Evolutionary conservation across 1,140 invertebrate species (phyloP).

Genomic region (Tetranychus urticae): DNA sequence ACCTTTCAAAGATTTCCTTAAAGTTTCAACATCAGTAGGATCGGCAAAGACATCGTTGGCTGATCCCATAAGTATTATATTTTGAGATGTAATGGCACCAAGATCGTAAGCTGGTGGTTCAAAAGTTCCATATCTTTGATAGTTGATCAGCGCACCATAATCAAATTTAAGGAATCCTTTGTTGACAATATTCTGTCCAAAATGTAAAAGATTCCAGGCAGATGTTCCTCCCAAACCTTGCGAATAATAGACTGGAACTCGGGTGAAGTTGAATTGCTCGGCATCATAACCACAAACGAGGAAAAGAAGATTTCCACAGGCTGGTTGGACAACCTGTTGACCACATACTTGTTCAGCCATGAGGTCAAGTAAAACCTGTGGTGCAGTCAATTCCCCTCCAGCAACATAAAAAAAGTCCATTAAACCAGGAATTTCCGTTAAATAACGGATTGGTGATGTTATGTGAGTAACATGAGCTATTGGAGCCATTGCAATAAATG

Average conservation of each 20-base stretch:
- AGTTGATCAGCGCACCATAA: background rate
- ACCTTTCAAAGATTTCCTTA: too few species aligned
- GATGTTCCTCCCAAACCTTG: conserved; percentile 63
- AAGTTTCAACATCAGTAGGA: too few species aligned
- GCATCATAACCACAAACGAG: background rate
- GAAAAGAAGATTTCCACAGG: background rate
- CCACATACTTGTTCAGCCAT: background rate
- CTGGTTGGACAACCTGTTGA: too few species aligned
- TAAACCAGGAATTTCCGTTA: conserved; percentile 8
- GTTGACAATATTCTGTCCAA: conserved; percentile 18
- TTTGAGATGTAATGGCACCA: too few species aligned
- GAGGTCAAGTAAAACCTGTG: background rate
- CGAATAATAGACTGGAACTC: conserved; percentile 42
- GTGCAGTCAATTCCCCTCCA: background rate
- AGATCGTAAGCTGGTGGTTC: background rate
- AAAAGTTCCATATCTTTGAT: background rate
- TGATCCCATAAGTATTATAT: too few species aligned
- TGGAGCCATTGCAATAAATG: conserved; percentile 40
- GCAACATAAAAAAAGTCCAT: background rate
- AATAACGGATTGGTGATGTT: conserved; percentile 30
- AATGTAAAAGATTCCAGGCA: conserved; percentile 41
- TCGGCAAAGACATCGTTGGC: too few species aligned
- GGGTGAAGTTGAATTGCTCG: conserved; percentile 15
- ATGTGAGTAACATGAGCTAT: conserved; percentile 42
- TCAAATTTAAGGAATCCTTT: background rate